Evolutionary conservation across 2,797 vertebrate species (phyloP).

Genomic region (Bryconaethiops microstoma): DNA sequence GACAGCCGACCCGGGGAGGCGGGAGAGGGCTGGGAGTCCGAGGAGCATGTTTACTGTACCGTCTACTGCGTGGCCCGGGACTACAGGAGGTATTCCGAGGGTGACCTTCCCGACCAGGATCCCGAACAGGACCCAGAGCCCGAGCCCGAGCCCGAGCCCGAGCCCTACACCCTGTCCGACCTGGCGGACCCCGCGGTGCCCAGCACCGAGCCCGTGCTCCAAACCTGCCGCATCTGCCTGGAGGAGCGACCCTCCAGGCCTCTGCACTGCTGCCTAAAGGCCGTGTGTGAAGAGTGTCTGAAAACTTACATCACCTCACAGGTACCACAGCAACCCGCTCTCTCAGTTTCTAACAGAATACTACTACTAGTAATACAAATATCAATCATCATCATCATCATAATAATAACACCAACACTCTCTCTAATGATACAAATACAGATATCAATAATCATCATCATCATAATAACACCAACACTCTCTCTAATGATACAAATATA

Average conservation of each 20-base stretch:
- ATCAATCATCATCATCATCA: too few species aligned
- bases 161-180: slow-evolving; percentile 78
- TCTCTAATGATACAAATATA: too few species aligned
- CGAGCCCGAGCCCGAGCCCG: slow-evolving; percentile 58
- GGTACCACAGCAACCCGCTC: slow-evolving; percentile 68
- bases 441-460: too few species aligned
- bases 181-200: slow-evolving; percentile 72
- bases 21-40: slow-evolving; percentile 45
- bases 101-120: slow-evolving; percentile 28
- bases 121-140: slow-evolving; percentile 41
- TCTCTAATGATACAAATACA: too few species aligned
- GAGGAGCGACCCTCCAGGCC: slow-evolving; percentile 87
- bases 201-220: slow-evolving; percentile 69
- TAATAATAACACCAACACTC: too few species aligned
- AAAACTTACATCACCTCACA: slow-evolving; percentile 91
- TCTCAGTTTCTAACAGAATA: too few species aligned
- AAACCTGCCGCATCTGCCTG: slow-evolving; percentile 92
- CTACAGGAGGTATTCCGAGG: slow-evolving; percentile 56
- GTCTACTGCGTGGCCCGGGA: slow-evolving; percentile 92
- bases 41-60: slow-evolving; percentile 87
- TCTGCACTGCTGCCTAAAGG: slow-evolving; percentile 91
- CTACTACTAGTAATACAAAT: too few species aligned
- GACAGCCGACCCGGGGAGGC: slow-evolving; percentile 39
- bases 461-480: too few species aligned
- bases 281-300: slow-evolving; percentile 94